phyloP scores from a whole-genome alignment of 2,113 vertebrate species.

The Dromas ardeola region DNA sequence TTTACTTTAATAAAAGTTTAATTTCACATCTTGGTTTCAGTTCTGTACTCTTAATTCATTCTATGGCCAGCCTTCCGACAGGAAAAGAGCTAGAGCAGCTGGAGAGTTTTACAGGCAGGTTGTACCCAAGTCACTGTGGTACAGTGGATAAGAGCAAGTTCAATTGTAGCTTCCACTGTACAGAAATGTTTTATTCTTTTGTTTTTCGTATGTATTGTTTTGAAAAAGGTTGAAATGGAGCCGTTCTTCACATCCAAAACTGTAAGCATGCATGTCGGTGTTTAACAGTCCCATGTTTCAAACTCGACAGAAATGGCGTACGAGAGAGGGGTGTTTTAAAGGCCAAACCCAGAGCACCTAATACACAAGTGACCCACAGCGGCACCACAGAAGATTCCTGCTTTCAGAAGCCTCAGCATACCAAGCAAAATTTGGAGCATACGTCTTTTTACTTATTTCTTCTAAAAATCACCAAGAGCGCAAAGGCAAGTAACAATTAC shows the following conservation, averaged over 20 bases:
- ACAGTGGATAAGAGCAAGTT: background rate
- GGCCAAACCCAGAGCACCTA: background rate
- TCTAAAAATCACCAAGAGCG: background rate
- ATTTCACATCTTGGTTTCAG: constrained; percentile 68
- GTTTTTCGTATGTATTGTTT: background rate
- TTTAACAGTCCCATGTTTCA: background rate
- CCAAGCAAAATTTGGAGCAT: background rate
- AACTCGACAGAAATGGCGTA: background rate
- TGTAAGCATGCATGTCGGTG: rapidly evolving
- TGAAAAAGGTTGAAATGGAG: background rate
- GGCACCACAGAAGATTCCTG: background rate
- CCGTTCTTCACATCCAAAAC: background rate
- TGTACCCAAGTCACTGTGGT: background rate
- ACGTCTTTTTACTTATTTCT: background rate
- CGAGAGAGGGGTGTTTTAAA: background rate
- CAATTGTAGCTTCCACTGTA: background rate
- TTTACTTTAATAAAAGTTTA: constrained; percentile 72
- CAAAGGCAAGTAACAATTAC: background rate
- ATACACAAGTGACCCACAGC: background rate
- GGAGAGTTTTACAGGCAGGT: constrained; percentile 36
- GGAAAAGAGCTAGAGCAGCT: constrained; percentile 50
- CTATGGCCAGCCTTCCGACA: constrained; percentile 15
- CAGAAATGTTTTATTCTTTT: background rate
- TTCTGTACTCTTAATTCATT: constrained; percentile 62
- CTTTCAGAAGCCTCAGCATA: background rate